Base-by-base conservation (phyloP, 2,113 vertebrate genomes). In the Struthidea cinerea region DNA sequence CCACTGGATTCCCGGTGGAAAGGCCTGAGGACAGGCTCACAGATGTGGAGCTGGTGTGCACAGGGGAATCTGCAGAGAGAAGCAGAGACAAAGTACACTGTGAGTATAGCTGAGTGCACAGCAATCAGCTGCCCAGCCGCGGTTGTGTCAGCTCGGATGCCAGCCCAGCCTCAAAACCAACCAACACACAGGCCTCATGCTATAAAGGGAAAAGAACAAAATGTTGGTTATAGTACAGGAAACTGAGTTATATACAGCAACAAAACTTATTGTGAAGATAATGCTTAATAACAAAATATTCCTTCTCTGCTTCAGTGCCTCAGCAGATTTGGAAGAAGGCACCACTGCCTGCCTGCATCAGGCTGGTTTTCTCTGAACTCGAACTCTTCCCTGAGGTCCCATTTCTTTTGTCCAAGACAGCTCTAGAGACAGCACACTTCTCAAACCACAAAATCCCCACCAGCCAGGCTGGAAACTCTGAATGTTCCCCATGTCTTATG, bases 61-160 rank as follows among this genome's bases (percentile, higher is more conserved):
- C 74, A 1, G 98, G 93, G 49, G 98, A 94, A 84, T 98, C 98
- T 98, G 86, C 16, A 30, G 39, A 44, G 57, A 93, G 57, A 96
- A 93, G 64, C 73, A 76, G 55, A 90, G 16, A 17, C 65, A 15
- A 73, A 39, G 32, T 20, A 19, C 14, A 1, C 4, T 2, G 4
- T 8, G 27, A 67, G 44, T 0, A 1, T 33, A 26, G 53, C 49
- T 41, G 33, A 11, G 28, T 11, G 7, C 8, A 26, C 17, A 19
- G 65, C 0, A 0, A 35, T 24, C 74, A 13, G n/a, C 35, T 49
- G 65, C 46, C 27, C 49, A 12, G 63, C 37, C 22, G 10, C 2
- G 2, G 24, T 6, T 4, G 4, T 19, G 13, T 16, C 82, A 37
- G 42, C 55, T 81, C 14, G 55, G 63, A 30, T 5, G 30, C 56